Evolutionary conservation across 2,888 invertebrate genomes (phyloP), one percentile per base, ranked within the genome.

Genomic region (Sinopyrophorus schimmeli): DNA sequence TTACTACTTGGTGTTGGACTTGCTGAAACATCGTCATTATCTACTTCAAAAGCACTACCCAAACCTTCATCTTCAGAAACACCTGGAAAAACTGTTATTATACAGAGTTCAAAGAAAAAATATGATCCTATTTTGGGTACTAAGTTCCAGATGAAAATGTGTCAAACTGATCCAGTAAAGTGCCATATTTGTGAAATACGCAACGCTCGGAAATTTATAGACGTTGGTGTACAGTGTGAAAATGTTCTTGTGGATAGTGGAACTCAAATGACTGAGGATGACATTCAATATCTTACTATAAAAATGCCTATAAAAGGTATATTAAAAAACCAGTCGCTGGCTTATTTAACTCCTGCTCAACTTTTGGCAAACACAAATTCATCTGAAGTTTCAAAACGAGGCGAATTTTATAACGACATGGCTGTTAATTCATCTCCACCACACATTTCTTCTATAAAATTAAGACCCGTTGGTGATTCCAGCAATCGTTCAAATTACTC

Each of bases 271-370:
- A 59, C 49, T 2, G 69, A 68, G 23, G 67, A 69, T 12, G 72
- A 72, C 53, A 61, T 69, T 32, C 9, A 6, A 6, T 43, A 54
- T n/a, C 47, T 54, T 10, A 58, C 58, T 1, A 35, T 54, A 21
- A 64, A 62, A 24, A 57, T 63, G 5, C 59, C 66, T 3, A 18
- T 59, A 7, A 66, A 61, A 34, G 55, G 55, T 24, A 48, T 54
- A 17, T 21, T 54, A 10, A 69, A 61, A 42, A 63, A 59, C 39
- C 68, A 71, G 10, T 73, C 73, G 0, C 54, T 74, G 32, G 72
- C 73, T 6, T 62, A 67, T 14, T 42, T 73, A 10, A 74, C 74
- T 2, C 71, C 74, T 1, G 74, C 74, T 6, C 73, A 73, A 54
- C 55, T 74, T 2, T 56, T 73, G 21, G 69, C 57, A 14, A n/a